Evolutionary conservation across 2,888 invertebrate genomes (phyloP), one percentile per base, ranked within the genome.

Genomic region (Sarcophaga carnaria): DNA sequence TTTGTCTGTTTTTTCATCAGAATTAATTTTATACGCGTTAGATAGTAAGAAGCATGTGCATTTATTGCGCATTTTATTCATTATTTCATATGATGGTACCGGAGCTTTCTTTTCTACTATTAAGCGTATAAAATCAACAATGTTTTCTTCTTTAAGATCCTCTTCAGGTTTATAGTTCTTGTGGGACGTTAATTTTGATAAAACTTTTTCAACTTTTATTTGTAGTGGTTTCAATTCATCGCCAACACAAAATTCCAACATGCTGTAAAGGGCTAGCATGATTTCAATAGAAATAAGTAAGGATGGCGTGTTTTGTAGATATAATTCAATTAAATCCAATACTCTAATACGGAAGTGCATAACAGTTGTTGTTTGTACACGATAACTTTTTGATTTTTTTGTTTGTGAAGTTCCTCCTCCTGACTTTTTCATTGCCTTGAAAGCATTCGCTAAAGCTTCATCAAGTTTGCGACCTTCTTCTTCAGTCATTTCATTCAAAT

Each of bases 401-500:
- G 88, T 89, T 64, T 89, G 87, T 10, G 88, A 83, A 3, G 69
- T 80, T 10, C 81, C 82, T 49, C 82, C 63, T 92, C 93, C 72
- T 4, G 88, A 59, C 80, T 90, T 90, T 80, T 90, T 90, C 82
- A 91, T 86, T 0, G 89, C 88, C 80, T 90, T 96, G 91, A 97
- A 97, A 0, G 96, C 97, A 79, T 95, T 95, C 0, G 96, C 95
- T 82, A 97, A 93, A 0, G 96, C 96, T 88, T 95, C 95, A 90
- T 97, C 96, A 1, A 97, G 92, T 90, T 95, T 95, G 84, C 95
- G 95, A 14, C 97, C 97, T 92, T 97, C 96, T 86, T 95, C 96
- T 90, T 97, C 97, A 88, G 95, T 95, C 90, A 97, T 95, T 90
- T 96, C 95, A 90, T 97, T 96, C 2, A 96, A 95, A 91, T 97